Evolutionary conservation across 23 tunicate species (phyloP).

Genomic region (Halocynthia aurantium): DNA sequence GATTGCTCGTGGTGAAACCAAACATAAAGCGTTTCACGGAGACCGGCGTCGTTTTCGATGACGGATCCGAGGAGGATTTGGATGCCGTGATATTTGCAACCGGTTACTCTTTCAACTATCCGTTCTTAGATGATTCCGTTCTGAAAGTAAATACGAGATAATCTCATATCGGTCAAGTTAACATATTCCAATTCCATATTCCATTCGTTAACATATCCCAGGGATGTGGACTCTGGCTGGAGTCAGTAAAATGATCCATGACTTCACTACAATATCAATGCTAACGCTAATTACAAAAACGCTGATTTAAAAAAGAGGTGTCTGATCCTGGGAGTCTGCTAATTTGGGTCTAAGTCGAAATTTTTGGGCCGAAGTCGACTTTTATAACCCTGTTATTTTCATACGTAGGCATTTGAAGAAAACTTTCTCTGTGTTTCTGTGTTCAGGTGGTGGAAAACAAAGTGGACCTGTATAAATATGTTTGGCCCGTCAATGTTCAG

Average conservation of each 20-base stretch:
- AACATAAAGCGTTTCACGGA: slow-evolving; percentile 48
- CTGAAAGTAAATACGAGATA: slow-evolving; percentile 25
- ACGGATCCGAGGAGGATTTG: slow-evolving; percentile 51
- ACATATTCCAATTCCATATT: no score
- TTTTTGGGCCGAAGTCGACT: no score
- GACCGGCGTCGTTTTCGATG: slow-evolving; percentile 60
- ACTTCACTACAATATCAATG: no score
- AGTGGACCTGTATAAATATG: slow-evolving; percentile 31
- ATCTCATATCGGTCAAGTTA: background rate
- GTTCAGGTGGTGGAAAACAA: slow-evolving; percentile 16
- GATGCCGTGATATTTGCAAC: slow-evolving; percentile 81
- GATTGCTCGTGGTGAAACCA: slow-evolving; percentile 33
- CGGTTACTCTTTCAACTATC: slow-evolving; percentile 48
- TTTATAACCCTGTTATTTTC: no score
- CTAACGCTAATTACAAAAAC: no score
- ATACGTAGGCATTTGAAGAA: background rate
- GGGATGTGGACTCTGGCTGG: no score
- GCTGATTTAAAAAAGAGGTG: no score
- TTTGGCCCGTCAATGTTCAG: slow-evolving; percentile 30
- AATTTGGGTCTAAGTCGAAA: background rate
- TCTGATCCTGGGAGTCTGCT: background rate
- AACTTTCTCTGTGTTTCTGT: background rate
- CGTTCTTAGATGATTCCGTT: slow-evolving; percentile 48
- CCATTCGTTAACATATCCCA: no score
- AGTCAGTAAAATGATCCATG: no score